These are phyloP conservation scores for Thrips palmi DNA, from an alignment of 1,140 invertebrate species.

Conservation along the genomic window DNA sequence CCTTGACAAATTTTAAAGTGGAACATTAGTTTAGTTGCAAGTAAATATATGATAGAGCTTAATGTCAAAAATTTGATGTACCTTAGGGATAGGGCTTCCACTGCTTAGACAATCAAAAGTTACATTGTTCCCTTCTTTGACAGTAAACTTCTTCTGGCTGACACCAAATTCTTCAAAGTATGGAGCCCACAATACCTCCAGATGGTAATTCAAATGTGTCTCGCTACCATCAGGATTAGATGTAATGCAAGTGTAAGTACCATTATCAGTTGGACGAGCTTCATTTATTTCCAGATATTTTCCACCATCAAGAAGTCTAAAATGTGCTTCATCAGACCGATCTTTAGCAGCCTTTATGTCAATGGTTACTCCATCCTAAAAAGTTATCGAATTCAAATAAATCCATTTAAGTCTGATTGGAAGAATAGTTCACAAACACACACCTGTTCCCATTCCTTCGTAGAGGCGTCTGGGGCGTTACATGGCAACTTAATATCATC, in stretches of 20 bases:
- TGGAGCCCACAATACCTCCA: slow-evolving; percentile 16
- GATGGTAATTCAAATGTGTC: slow-evolving; percentile 5
- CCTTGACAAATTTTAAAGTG: slow-evolving; percentile 7
- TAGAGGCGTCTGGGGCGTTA: slow-evolving; percentile 16
- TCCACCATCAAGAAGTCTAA: slow-evolving; percentile 9
- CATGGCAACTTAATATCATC: too few species aligned
- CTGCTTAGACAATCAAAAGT: slow-evolving; percentile 11
- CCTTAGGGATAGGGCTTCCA: slow-evolving; percentile 14
- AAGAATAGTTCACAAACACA: background rate
- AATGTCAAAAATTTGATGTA: slow-evolving; percentile 10
- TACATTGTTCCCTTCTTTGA: slow-evolving; percentile 10
- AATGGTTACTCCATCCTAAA: slow-evolving; percentile 12
- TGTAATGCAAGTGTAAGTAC: slow-evolving; percentile 28
- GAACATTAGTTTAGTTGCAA: background rate
- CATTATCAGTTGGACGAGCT: slow-evolving; percentile 12
- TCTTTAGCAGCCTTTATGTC: slow-evolving; percentile 8
- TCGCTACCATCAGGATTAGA: slow-evolving; percentile 12
- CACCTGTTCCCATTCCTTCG: slow-evolving; percentile 7
- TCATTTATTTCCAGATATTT: slow-evolving; percentile 11
- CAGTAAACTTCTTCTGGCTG: background rate
- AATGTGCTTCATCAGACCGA: slow-evolving; percentile 11
- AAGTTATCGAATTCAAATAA: background rate
- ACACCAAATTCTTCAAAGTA: slow-evolving; percentile 9
- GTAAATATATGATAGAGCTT: background rate
- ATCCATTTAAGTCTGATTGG: background rate